Evolutionary conservation across 2,888 invertebrate species (phyloP).

Genomic region (Rhopalosiphum nymphaeae): DNA sequence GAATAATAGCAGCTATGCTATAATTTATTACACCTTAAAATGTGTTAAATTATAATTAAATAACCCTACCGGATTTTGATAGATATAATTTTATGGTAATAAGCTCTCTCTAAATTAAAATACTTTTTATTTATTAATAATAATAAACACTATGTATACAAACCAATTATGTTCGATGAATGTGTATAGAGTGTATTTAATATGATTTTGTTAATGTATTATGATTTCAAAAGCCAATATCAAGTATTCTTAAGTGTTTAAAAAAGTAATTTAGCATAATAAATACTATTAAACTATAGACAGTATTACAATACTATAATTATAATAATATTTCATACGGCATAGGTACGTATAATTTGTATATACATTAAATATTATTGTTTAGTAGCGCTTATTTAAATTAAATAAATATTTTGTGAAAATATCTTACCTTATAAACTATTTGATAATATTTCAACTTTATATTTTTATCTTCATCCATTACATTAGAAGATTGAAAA

Average conservation of each 20-base stretch:
- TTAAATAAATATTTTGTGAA: background rate
- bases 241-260: background rate
- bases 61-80: background rate
- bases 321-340: background rate
- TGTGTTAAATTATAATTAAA: background rate
- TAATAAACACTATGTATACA: background rate
- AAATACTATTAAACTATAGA: background rate
- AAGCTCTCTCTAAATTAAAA: background rate
- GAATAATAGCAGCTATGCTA: background rate
- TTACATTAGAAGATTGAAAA: constrained; percentile 12
- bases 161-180: background rate
- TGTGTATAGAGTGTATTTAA: background rate
- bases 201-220: background rate
- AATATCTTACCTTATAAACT: constrained; percentile 21
- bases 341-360: background rate
- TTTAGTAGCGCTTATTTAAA: background rate
- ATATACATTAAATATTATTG: background rate
- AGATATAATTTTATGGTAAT: background rate
- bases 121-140: background rate
- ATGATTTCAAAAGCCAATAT: background rate
- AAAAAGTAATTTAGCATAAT: background rate
- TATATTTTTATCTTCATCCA: background rate
- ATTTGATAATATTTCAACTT: constrained; percentile 33
- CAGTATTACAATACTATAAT: background rate
- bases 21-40: background rate